These are phyloP conservation scores for Uloborus plumipes DNA, from an alignment of 2,888 invertebrate genomes.

Conservation along the genomic window DNA sequence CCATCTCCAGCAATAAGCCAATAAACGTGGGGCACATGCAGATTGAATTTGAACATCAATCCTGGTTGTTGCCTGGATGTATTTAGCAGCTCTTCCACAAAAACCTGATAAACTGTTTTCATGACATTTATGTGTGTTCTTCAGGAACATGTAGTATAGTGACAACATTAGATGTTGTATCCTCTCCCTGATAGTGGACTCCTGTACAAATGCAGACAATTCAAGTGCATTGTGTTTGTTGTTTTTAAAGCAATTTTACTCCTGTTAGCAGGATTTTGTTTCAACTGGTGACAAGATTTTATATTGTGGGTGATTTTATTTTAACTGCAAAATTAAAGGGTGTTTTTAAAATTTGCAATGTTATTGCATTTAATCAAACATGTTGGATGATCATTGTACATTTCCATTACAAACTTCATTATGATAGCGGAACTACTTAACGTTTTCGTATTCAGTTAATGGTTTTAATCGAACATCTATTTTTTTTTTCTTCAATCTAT, in stretches of 20 bases:
- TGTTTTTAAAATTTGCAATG: conserved; percentile 16
- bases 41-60: background rate
- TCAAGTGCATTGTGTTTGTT: conserved; percentile 48
- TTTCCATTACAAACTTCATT: conserved; percentile 21
- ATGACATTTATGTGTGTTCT: conserved; percentile 57
- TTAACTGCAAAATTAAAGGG: conserved; percentile 57
- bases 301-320: conserved; percentile 53
- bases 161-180: conserved; percentile 57
- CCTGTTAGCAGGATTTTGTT: conserved; percentile 55
- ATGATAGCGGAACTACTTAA: too few species aligned
- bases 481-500: too few species aligned
- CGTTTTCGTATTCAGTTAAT: too few species aligned
- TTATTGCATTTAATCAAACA: too few species aligned
- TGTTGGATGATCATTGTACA: conserved; percentile 47
- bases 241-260: conserved; percentile 56
- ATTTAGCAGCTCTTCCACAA: conserved; percentile 60
- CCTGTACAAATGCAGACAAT: conserved; percentile 49
- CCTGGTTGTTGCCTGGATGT: conserved; percentile 11
- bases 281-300: conserved; percentile 53
- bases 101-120: conserved; percentile 36
- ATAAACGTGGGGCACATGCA: background rate
- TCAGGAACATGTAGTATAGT: conserved; percentile 58
- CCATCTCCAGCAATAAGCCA: conserved; percentile 65
- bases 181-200: conserved; percentile 47
- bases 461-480: too few species aligned